A percentile compares a stretch with the other conserved stretches of the same genome.
These are phyloP conservation scores for Otocyon megalotis DNA, from an alignment of 2,113 vertebrate genomes.

Conservation along the genomic window DNA sequence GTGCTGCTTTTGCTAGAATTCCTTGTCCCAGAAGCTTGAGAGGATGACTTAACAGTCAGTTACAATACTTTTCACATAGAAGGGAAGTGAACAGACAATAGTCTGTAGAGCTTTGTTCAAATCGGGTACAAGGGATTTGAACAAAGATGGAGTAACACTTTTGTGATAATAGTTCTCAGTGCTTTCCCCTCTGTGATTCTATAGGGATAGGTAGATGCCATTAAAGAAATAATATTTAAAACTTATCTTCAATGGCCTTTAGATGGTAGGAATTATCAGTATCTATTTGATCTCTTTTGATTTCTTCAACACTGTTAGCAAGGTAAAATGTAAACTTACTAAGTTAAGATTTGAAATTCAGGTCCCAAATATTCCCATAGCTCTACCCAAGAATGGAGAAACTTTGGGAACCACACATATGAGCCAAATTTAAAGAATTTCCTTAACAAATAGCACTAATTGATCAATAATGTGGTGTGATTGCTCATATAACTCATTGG, in stretches of 20 bases:
- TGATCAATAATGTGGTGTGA: background rate
- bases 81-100: background rate
- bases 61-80: background rate
- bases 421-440: background rate
- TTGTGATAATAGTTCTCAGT: background rate
- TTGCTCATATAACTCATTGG: background rate
- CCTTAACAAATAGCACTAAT: background rate
- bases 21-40: constrained; percentile 14
- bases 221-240: background rate
- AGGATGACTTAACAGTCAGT: background rate
- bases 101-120: background rate
- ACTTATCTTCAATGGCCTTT: background rate
- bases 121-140: background rate
- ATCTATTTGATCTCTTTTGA: background rate
- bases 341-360: background rate
- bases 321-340: background rate
- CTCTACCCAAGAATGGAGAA: background rate
- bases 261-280: background rate
- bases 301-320: background rate
- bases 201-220: background rate
- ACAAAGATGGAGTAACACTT: background rate
- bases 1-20: background rate
- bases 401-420: background rate
- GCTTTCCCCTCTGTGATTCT: background rate
- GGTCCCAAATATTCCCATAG: background rate